These are phyloP conservation scores for Aspidoscelis tigris DNA, from an alignment of 2,113 vertebrate species.

Conservation along the genomic window DNA sequence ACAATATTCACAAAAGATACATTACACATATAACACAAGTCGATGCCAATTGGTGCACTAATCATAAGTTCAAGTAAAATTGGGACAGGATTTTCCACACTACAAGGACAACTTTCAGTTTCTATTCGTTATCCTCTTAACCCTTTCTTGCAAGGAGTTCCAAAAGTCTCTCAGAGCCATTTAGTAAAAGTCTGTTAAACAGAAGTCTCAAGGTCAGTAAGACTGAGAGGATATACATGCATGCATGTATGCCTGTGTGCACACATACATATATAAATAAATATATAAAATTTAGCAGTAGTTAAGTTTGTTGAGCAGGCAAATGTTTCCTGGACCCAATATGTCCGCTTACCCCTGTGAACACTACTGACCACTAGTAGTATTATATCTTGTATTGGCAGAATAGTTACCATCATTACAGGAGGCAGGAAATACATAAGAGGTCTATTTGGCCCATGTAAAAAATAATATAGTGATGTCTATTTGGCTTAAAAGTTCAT, in stretches of 20 bases:
- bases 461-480: neutral
- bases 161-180: neutral
- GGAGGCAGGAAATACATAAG: neutral
- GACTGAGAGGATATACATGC: too few species aligned
- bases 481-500: neutral
- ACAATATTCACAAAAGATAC: constrained; percentile 47
- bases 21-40: neutral
- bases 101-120: neutral
- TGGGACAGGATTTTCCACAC: too few species aligned
- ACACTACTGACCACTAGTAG: neutral
- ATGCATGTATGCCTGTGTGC: too few species aligned
- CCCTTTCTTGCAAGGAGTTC: neutral
- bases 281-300: neutral
- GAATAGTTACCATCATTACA: neutral
- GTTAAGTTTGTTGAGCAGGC: neutral
- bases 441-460: neutral
- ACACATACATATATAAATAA: neutral
- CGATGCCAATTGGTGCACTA: constrained; percentile 19
- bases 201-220: neutral
- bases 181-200: neutral
- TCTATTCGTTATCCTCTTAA: neutral
- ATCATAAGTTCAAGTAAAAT: neutral
- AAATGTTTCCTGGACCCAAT: neutral
- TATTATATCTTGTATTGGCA: neutral
- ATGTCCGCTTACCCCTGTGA: neutral